Base-by-base conservation (phyloP, 2,797 vertebrate genomes). In the Loriculus beryllinus region DNA sequence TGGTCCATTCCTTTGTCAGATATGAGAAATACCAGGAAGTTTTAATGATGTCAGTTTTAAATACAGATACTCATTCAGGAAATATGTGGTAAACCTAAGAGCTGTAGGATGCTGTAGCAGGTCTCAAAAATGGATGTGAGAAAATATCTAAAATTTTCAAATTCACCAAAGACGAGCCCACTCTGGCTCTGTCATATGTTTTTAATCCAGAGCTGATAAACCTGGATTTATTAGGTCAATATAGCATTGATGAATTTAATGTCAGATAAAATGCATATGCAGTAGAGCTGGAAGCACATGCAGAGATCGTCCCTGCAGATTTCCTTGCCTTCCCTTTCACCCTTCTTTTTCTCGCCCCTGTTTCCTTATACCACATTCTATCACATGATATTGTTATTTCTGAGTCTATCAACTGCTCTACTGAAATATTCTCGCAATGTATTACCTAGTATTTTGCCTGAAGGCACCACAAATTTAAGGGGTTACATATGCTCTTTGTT, bases 261-360 rank as follows among this genome's bases (percentile, higher is more conserved):
- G 40, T 42, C 72, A 68, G 52, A 42, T 16, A 3, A 37, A 76
- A 31, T 6, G 60, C 15, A 6, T 16, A 21, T 2, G 0, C 67
- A 13, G 62, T 2, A 1, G n/a, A 49, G 8, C 6, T 40, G 14
- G 76, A 20, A 54, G 63, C 29, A 3, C 20, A 19, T 2, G 15
- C 67, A 49, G 63, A 28, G 35, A 11, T 1, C 13, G 14, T 35
- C 60, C 72, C 51, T 84, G 65, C 42, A 47, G 16, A 4, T 31
- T 49, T 39, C 56, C 67, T 26, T 62, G 12, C 70, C 63, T 56
- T 68, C 43, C 60, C 39, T 49, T 65, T 59, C 39, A 10, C 15
- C 14, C 15, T 26, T 14, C 20, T 22, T 37, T 45, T 12, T 1
- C 11, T 3, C 12, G 14, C 17, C 25, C 9, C 43, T 2, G 1